Base-by-base conservation (phyloP, 2,888 invertebrate genomes). In the Pantelozetes paolii region DNA sequence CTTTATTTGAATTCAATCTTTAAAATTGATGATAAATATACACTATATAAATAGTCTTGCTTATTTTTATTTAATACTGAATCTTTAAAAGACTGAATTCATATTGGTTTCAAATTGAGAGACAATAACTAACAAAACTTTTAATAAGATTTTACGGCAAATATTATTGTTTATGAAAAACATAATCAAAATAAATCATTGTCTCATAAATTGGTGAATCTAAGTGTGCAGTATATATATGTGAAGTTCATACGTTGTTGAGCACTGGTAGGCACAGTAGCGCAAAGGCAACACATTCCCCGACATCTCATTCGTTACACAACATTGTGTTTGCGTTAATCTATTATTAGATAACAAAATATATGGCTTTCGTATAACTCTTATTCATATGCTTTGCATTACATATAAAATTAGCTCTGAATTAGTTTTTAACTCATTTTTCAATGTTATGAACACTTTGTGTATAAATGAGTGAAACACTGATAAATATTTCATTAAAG, bases 131-230 rank as follows among this genome's bases (percentile, higher is more conserved):
- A 9, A 13, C 45, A 45, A 2, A 18, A 45, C 40, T 40, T 50
- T 6, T 57, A 57, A 57, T 57, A 26, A 57, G 57, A 57, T 57
- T 57, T 23, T 57, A 28, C 57, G 15, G 18, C 57, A n/a, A 57
- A 57, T 57, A 26, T 57, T 57, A 57, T 57, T 57, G 57, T 57
- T 57, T 57, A 57, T 57, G n/a, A n/a, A n/a, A 57, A 18, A 57
- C 57, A 28, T 28, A 57, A 57, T 57, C 18, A 57, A 57, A 57
- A 57, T 57, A 57, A 57, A 57, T 57, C 57, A 57, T 57, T 26
- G 28, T 20, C 28, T 57, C 28, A 57, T 15, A 57, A 57, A 57
- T 23, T 23, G 26, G 13, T 57, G 57, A 26, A 23, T 57, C 8
- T 50, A 18, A 57, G 8, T 23, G 26, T 26, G n/a, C n/a, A n/a